These are phyloP conservation scores for Panorpa germanica DNA, from an alignment of 2,888 invertebrate species.

Conservation along the genomic window DNA sequence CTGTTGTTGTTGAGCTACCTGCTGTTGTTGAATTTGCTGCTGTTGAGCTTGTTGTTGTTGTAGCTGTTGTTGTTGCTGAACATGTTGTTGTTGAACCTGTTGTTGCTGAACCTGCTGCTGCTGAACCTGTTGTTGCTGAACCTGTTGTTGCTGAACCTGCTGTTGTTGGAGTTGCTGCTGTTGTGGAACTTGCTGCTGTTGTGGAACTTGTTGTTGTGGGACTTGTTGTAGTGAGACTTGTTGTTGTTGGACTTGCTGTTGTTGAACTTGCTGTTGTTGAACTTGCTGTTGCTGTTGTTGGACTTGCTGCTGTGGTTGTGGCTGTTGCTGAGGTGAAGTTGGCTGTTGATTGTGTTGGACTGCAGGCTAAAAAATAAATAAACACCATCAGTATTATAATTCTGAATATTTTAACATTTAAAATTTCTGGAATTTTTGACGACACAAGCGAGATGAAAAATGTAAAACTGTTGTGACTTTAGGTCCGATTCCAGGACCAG, in stretches of 20 bases:
- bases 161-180: slow-evolving; percentile 18
- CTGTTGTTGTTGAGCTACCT: not conserved
- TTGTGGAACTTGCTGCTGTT: slow-evolving; percentile 15
- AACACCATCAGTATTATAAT: too few relatives aligned
- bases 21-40: not conserved
- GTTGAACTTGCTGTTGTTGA: slow-evolving; percentile 13
- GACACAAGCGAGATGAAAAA: too few relatives aligned
- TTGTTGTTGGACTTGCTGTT: slow-evolving; percentile 13
- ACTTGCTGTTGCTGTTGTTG: slow-evolving; percentile 12
- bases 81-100: too few relatives aligned
- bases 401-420: too few relatives aligned
- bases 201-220: slow-evolving; percentile 8
- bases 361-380: not conserved
- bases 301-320: slow-evolving; percentile 10
- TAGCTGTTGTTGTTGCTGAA: slow-evolving; percentile 15
- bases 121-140: too few relatives aligned
- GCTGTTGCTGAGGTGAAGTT: slow-evolving; percentile 4
- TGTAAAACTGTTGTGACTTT: slow-evolving; percentile 7
- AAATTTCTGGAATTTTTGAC: too few relatives aligned
- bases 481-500: slow-evolving; percentile 12
- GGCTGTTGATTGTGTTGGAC: slow-evolving; percentile 4
- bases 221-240: slow-evolving; percentile 10
- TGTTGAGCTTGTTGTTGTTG: slow-evolving; percentile 10
- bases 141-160: too few relatives aligned
- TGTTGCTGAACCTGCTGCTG: slow-evolving; percentile 18